These are phyloP conservation scores for Osmoderma eremita DNA, from an alignment of 2,888 invertebrate genomes.

Conservation along the genomic window DNA sequence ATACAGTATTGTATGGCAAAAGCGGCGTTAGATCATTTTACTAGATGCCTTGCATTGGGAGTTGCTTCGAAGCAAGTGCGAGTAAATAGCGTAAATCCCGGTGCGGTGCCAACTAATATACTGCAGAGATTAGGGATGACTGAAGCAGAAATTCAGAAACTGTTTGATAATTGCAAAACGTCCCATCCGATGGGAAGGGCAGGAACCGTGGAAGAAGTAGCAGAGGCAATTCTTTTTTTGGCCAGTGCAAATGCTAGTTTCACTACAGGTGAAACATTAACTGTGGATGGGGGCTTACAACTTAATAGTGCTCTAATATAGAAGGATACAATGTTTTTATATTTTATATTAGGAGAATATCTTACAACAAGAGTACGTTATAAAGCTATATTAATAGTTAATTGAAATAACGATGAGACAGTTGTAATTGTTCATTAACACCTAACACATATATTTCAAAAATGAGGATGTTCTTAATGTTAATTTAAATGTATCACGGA, in stretches of 20 bases:
- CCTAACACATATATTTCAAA: too few species aligned
- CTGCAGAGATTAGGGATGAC: slow-evolving; percentile 63
- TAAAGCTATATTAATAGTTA: too few species aligned
- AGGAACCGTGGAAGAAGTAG: slow-evolving; percentile 67
- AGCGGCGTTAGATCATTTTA: slow-evolving; percentile 70
- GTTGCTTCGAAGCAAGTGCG: slow-evolving; percentile 59
- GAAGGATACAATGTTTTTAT: too few species aligned
- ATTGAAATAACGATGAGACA: too few species aligned
- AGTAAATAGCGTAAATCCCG: slow-evolving; percentile 68
- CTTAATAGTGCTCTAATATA: not conserved
- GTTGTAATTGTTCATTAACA: too few species aligned
- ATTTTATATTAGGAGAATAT: too few species aligned
- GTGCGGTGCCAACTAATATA: slow-evolving; percentile 66
- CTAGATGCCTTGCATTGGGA: slow-evolving; percentile 67
- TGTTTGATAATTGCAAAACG: not conserved
- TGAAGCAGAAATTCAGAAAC: slow-evolving; percentile 41
- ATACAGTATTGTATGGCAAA: slow-evolving; percentile 70
- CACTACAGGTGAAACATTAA: slow-evolving; percentile 67
- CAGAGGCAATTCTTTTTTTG: slow-evolving; percentile 68
- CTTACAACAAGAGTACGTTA: too few species aligned
- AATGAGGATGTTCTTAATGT: too few species aligned
- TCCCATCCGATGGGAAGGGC: slow-evolving; percentile 69
- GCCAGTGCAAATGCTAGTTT: slow-evolving; percentile 67
- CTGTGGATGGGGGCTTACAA: slow-evolving; percentile 54
- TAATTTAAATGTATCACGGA: too few species aligned